Conservation (phyloP, 2,888 invertebrate genomes). For the Silvanus unidentatus region DNA sequence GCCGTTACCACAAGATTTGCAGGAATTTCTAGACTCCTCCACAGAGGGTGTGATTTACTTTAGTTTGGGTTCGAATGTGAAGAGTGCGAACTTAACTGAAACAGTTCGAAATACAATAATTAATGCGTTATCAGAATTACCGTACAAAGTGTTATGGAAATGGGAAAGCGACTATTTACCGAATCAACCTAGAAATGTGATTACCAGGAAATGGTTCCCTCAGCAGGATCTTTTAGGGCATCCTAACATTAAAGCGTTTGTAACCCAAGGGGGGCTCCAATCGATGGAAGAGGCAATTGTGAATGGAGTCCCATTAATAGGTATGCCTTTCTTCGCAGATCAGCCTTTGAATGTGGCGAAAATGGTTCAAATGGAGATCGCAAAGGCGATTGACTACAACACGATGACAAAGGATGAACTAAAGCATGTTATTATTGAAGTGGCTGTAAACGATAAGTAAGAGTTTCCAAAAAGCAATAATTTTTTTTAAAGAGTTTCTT, state of each 20-base stretch:
- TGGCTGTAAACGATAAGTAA: neutral
- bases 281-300: slow-evolving; percentile 16
- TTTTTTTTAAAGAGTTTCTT: neutral
- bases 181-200: slow-evolving; percentile 34
- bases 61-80: slow-evolving; percentile 19
- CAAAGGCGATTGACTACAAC: neutral
- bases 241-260: neutral
- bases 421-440: neutral
- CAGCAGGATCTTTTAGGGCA: slow-evolving; percentile 24
- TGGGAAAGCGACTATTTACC: slow-evolving; percentile 36
- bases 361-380: neutral
- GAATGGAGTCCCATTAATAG: slow-evolving; percentile 18
- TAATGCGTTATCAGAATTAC: slow-evolving; percentile 15
- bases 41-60: slow-evolving; percentile 18
- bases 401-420: neutral
- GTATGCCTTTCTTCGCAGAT: slow-evolving; percentile 21
- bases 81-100: slow-evolving; percentile 15
- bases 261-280: too few species aligned
- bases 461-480: neutral
- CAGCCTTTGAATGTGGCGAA: slow-evolving; percentile 8
- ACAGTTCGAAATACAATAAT: slow-evolving; percentile 14
- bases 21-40: slow-evolving; percentile 15
- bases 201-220: slow-evolving; percentile 26
- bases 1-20: slow-evolving; percentile 34
- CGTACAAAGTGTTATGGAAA: slow-evolving; percentile 40